A percentile compares a stretch with the other conserved stretches of the same genome.
These are phyloP conservation scores for Periphyllus acericola DNA, from an alignment of 2,888 invertebrate species.

Conservation along the genomic window DNA sequence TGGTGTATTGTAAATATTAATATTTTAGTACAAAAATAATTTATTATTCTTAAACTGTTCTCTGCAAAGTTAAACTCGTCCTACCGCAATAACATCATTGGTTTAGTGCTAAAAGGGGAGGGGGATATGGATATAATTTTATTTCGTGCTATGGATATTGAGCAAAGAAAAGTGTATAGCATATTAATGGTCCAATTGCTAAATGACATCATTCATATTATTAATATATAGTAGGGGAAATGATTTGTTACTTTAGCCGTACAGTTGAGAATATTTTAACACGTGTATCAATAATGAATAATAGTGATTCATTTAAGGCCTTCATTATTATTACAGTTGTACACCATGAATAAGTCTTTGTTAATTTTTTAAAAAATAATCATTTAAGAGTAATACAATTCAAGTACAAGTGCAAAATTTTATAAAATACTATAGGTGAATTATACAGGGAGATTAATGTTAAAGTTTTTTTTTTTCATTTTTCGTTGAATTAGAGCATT, in stretches of 20 bases:
- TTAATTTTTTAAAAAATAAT: not conserved
- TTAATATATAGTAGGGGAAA: not conserved
- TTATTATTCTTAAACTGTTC: constrained; percentile 23
- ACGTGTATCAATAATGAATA: constrained; percentile 24
- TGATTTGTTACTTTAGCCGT: not conserved
- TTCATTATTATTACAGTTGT: not conserved
- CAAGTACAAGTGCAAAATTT: not conserved
- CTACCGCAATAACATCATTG: constrained; percentile 6
- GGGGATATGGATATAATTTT: not conserved
- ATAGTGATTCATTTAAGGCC: not conserved
- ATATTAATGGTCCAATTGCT: constrained; percentile 37
- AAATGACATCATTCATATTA: constrained; percentile 32
- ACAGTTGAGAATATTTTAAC: constrained; percentile 36
- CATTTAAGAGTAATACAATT: not conserved
- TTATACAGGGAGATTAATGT: not conserved
- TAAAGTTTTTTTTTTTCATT: not conserved
- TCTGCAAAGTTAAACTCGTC: not conserved
- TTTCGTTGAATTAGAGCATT: not conserved
- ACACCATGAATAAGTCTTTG: not conserved
- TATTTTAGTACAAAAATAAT: not conserved
- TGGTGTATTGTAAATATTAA: not conserved
- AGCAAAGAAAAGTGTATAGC: not conserved
- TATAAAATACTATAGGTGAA: not conserved
- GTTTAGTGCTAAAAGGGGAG: not conserved
- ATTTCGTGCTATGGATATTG: not conserved